phyloP scores from a whole-genome alignment of 2,113 vertebrate genomes.

The cat (Felis catus) region F.catus_Fca126_mat1.0 CM031416.1:14330001-14330500 shows the following conservation, averaged over 20 bases:
- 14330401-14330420: rapidly evolving
- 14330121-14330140: background rate
- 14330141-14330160: background rate
- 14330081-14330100: background rate
- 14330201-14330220: background rate
- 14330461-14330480: rapidly evolving
- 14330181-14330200: background rate
- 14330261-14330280: background rate
- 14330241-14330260: background rate
- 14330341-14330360: background rate
- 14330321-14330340: background rate
- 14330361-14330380: background rate
- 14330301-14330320: background rate
- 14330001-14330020: background rate
- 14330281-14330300: background rate
- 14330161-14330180: background rate
- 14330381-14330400: background rate
- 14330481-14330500: background rate
- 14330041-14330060: background rate
- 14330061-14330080: background rate
- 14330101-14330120: rapidly evolving
- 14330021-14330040: background rate
- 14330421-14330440: background rate
- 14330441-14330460: background rate
- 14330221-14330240: background rate